A percentile compares a stretch with the other conserved stretches of the same genome.
Evolutionary conservation across 1,140 invertebrate genomes (phyloP).

Genomic region (Ylistrum balloti): DNA sequence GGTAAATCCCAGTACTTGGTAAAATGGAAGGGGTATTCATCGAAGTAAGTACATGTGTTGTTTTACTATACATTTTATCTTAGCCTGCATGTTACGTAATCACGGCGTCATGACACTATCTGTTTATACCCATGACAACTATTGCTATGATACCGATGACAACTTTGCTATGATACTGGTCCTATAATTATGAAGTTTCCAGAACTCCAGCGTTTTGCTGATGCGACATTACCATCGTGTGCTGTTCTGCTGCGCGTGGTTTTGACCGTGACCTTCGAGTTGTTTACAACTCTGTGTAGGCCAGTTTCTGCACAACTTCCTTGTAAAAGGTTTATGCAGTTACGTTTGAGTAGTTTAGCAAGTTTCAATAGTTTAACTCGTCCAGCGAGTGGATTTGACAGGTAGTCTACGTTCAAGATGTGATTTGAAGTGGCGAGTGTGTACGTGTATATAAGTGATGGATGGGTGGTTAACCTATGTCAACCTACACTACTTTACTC

Average conservation of each 20-base stretch:
- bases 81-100: neutral
- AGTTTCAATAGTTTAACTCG: too few species aligned
- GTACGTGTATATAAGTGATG: too few species aligned
- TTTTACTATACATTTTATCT: neutral
- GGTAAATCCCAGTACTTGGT: constrained; percentile 73
- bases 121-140: neutral
- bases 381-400: too few species aligned
- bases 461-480: too few species aligned
- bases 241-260: neutral
- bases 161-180: too few species aligned
- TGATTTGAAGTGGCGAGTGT: too few species aligned
- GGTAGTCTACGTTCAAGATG: too few species aligned
- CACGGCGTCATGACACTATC: neutral
- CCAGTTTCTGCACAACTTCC: neutral
- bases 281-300: constrained; percentile 10
- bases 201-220: neutral
- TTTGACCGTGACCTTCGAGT: constrained; percentile 20
- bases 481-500: too few species aligned
- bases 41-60: constrained; percentile 65
- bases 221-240: neutral
- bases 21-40: constrained; percentile 74
- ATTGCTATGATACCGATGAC: neutral
- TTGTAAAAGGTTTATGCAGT: neutral
- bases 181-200: neutral
- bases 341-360: too few species aligned